These are phyloP conservation scores for Lithobius niger DNA, from an alignment of 1,140 invertebrate species.

Conservation along the genomic window DNA sequence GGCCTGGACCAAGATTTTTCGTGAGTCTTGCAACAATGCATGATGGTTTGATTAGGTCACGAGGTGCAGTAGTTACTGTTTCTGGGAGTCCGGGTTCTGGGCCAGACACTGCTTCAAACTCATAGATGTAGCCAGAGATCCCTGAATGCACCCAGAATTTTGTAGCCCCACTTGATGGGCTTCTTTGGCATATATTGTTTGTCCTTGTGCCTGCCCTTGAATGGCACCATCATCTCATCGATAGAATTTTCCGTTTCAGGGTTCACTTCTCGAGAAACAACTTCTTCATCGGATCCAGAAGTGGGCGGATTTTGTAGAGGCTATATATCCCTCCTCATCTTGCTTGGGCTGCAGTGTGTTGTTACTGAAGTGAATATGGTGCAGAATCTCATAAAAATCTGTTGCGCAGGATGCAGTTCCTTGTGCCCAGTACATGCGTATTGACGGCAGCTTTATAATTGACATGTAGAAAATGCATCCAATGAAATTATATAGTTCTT, in stretches of 20 bases:
- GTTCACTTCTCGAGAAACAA: neutral
- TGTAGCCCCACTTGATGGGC: neutral
- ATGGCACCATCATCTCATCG: conserved; percentile 9
- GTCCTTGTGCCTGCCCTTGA: neutral
- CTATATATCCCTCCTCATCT: neutral
- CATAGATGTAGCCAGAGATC: neutral
- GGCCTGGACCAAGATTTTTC: neutral
- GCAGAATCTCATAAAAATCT: conserved; percentile 5
- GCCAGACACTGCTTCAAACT: neutral
- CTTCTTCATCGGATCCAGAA: neutral
- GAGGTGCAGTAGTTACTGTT: neutral
- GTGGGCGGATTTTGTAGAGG: conserved; percentile 8
- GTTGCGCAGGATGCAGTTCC: neutral
- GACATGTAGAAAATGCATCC: conserved; percentile 1
- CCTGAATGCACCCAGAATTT: neutral
- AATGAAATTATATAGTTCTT: neutral
- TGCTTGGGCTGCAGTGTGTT: neutral
- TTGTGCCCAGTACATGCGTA: conserved; percentile 5
- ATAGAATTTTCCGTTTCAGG: conserved; percentile 5
- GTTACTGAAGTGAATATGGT: conserved; percentile 4
- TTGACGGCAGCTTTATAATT: neutral
- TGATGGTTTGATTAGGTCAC: neutral
- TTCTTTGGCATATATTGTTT: conserved; percentile 7
- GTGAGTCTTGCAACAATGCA: neutral
- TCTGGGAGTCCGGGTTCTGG: conserved; percentile 2